Conservation (phyloP, 2,797 vertebrate genomes). For the Helarctos malayanus region DNA sequence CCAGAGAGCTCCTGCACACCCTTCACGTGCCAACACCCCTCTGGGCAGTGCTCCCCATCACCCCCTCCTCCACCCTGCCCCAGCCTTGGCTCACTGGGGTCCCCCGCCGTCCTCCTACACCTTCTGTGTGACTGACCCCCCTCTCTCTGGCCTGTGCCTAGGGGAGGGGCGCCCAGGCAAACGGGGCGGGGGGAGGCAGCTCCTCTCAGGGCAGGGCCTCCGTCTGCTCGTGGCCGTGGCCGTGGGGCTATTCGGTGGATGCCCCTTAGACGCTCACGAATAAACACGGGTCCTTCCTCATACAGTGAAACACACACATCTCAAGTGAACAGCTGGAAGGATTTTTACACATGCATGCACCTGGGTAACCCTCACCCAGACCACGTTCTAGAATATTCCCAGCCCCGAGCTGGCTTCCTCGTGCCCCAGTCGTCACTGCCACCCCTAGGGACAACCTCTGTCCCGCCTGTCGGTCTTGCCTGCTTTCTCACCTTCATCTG, state of each 20-base stretch:
- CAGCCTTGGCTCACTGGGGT: not conserved
- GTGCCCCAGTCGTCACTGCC: accelerated
- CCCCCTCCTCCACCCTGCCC: not conserved
- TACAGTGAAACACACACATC: too few relatives aligned
- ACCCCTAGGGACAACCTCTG: not conserved
- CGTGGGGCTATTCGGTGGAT: accelerated
- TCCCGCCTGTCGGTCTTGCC: not conserved
- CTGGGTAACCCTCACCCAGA: not conserved
- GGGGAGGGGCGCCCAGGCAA: not conserved
- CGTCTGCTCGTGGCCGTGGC: not conserved
- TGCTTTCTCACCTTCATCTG: not conserved
- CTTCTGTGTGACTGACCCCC: not conserved
- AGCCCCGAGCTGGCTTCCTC: not conserved
- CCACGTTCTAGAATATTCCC: not conserved
- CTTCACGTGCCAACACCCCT: too few relatives aligned
- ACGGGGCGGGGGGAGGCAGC: accelerated
- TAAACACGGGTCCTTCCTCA: not conserved
- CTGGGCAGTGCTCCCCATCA: accelerated
- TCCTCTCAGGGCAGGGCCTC: not conserved
- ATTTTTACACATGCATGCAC: not conserved
- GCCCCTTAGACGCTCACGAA: too few relatives aligned
- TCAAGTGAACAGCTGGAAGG: not conserved
- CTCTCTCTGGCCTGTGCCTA: not conserved
- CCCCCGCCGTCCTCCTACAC: not conserved
- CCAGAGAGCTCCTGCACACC: not conserved